These are phyloP conservation scores for silkworm (Bombyx mori) DNA, from an alignment of 1,140 invertebrate genomes.

Conservation along the genomic window DNA sequence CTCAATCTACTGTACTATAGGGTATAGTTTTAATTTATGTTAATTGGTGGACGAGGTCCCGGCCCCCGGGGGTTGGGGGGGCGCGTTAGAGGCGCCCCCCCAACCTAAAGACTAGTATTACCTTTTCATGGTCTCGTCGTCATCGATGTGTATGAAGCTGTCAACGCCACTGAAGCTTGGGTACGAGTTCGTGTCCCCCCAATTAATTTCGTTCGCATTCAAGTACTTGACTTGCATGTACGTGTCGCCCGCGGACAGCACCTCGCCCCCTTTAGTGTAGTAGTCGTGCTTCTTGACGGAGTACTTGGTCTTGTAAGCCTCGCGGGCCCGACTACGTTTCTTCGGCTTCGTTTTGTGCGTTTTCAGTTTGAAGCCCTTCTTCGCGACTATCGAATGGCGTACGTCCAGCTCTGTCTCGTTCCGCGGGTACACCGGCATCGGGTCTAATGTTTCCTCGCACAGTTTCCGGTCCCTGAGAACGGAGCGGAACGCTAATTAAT, in stretches of 20 bases:
- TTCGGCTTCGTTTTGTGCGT: conserved; percentile 41
- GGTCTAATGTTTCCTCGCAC: conserved; percentile 40
- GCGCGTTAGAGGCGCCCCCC: too few relatives aligned
- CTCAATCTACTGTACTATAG: too few relatives aligned
- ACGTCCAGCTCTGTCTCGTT: conserved; percentile 37
- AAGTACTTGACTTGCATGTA: conserved; percentile 63
- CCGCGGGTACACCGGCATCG: conserved; percentile 28
- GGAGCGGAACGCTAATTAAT: too few relatives aligned
- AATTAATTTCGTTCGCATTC: conserved; percentile 46
- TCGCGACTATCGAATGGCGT: conserved; percentile 52
- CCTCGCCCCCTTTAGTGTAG: background rate
- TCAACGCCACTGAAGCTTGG: conserved; percentile 81
- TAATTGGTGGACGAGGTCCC: too few relatives aligned
- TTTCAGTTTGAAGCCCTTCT: conserved; percentile 53
- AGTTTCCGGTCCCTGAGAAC: conserved; percentile 27
- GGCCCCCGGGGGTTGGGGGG: too few relatives aligned
- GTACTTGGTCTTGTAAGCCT: conserved; percentile 37
- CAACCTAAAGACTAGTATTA: conserved; percentile 13
- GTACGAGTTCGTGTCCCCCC: conserved; percentile 63
- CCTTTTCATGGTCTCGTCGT: conserved; percentile 81
- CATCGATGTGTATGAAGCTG: conserved; percentile 83
- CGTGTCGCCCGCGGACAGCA: conserved; percentile 33
- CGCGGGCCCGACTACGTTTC: conserved; percentile 24
- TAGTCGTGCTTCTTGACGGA: conserved; percentile 35
- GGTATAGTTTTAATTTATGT: too few relatives aligned